Percentiles rank a stretch among this genome's conserved stretches.
phyloP scores from a whole-genome alignment of 2,888 invertebrate genomes.

The Acleris holmiana region DNA sequence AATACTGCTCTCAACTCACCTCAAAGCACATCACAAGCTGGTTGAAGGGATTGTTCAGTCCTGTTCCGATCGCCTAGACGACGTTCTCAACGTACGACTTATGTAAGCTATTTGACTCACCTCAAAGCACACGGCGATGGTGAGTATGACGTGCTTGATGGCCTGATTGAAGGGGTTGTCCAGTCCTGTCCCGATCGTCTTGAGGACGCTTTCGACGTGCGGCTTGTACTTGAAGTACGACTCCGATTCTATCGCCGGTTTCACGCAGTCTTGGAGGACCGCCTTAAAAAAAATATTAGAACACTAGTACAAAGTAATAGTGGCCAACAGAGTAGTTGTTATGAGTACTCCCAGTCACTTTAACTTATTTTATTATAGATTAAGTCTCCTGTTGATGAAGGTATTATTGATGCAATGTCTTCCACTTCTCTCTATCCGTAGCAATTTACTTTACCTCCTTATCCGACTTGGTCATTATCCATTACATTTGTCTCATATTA shows the following conservation, averaged over 20 bases:
- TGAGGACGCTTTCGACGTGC: conserved; percentile 68
- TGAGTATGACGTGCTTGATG: conserved; percentile 81
- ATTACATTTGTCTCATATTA: too few relatives aligned
- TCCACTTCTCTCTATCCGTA: too few relatives aligned
- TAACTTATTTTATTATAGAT: too few relatives aligned
- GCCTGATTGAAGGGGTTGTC: conserved; percentile 82
- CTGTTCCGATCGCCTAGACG: conserved; percentile 71
- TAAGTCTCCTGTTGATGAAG: too few relatives aligned
- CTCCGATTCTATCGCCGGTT: conserved; percentile 82
- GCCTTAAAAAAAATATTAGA: conserved; percentile 54
- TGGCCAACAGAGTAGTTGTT: too few relatives aligned
- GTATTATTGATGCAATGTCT: too few relatives aligned
- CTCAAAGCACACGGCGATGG: conserved; percentile 85
- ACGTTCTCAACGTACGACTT: conserved; percentile 66
- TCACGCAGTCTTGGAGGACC: conserved; percentile 88
- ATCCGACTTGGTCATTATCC: too few relatives aligned
- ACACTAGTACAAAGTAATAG: neutral
- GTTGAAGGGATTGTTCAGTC: too few relatives aligned
- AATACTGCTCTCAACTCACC: conserved; percentile 51
- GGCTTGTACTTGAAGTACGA: conserved; percentile 63
- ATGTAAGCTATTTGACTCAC: conserved; percentile 55
- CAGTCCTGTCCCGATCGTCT: conserved; percentile 70
- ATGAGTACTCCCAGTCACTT: too few relatives aligned
- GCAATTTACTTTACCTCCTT: too few relatives aligned
- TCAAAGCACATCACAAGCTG: too few relatives aligned